Evolutionary conservation across 2,888 invertebrate genomes (phyloP), one percentile per base, ranked within the genome.

Genomic region (Macaria liturata): DNA sequence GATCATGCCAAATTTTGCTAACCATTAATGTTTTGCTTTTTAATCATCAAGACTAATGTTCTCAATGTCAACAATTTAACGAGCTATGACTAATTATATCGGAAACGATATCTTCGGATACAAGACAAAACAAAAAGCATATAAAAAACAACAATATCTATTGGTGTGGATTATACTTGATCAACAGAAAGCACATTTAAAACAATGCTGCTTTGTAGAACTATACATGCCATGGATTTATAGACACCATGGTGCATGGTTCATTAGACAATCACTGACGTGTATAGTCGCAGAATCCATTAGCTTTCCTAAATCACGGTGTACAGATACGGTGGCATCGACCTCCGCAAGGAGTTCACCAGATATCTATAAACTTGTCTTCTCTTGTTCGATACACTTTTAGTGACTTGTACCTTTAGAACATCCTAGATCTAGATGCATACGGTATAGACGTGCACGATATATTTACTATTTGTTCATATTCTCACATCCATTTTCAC

Each of bases 271-370:
- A 64, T 67, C 62, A 64, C 62, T 74, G 72, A 62, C 68, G 69
- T 70, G 50, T 69, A 69, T 78, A 78, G 72, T 58, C 9, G 45
- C 59, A 52, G 51, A 59, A 57, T 61, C 75, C 83, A 83, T 78
- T 72, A 77, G 79, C 81, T 80, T 59, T 72, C 74, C 76, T 70
- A 49, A 67, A 64, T 73, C 79, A 80, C 75, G 74, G 78, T 78
- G 71, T 70, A 63, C 54, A 59, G 66, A 59, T 42, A 39, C 30
- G 59, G 59, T 67, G 66, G 60, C 61, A 64, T 72, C 70, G 61
- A 70, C 70, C 71, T 65, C 55, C 64, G 69, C 64, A 45, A 54
- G 71, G 75, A 69, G 70, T 71, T 65, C 68, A 74, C 67, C 71
- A 73, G 66, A 72, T 74, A 70, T 69, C 69, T 69, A 59, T 62